phyloP scores from a whole-genome alignment of 2,888 invertebrate genomes.

The Exocentrus adspersus region DNA sequence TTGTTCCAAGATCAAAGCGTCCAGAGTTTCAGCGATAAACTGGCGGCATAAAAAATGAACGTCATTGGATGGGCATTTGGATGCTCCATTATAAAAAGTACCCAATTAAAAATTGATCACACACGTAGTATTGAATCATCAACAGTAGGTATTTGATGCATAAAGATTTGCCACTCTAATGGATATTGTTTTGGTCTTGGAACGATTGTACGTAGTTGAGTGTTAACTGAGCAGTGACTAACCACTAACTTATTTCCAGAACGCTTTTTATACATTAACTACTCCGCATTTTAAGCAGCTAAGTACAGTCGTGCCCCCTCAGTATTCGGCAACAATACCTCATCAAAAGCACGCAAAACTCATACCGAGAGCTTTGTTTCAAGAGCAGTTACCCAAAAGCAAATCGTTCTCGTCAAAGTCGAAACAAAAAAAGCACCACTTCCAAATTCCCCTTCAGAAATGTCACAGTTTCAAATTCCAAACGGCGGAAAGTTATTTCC shows the following conservation, averaged over 20 bases:
- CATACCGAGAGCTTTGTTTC: conserved; percentile 60
- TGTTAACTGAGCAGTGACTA: neutral
- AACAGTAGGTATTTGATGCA: too few relatives aligned
- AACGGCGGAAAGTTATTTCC: conserved; percentile 69
- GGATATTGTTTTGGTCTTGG: conserved; percentile 1
- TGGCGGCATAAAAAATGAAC: too few relatives aligned
- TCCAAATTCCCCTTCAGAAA: conserved; percentile 73
- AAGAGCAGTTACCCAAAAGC: conserved; percentile 61
- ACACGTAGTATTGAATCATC: too few relatives aligned
- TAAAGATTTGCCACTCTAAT: too few relatives aligned
- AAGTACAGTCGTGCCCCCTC: conserved; percentile 64
- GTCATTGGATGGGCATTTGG: too few relatives aligned
- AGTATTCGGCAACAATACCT: conserved; percentile 67
- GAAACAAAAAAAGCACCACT: conserved; percentile 70
- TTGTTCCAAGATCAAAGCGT: conserved; percentile 21
- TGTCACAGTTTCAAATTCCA: conserved; percentile 71
- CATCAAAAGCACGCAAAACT: conserved; percentile 67
- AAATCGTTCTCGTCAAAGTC: conserved; percentile 61
- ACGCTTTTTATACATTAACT: conserved; percentile 64
- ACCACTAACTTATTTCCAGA: conserved; percentile 57
- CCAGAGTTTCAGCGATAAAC: too few relatives aligned
- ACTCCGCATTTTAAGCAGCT: conserved; percentile 70
- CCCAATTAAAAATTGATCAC: too few relatives aligned
- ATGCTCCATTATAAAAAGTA: too few relatives aligned
- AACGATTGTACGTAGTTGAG: neutral